Conservation (phyloP, 2,113 vertebrate genomes). For the Gopherus evgoodei region DNA sequence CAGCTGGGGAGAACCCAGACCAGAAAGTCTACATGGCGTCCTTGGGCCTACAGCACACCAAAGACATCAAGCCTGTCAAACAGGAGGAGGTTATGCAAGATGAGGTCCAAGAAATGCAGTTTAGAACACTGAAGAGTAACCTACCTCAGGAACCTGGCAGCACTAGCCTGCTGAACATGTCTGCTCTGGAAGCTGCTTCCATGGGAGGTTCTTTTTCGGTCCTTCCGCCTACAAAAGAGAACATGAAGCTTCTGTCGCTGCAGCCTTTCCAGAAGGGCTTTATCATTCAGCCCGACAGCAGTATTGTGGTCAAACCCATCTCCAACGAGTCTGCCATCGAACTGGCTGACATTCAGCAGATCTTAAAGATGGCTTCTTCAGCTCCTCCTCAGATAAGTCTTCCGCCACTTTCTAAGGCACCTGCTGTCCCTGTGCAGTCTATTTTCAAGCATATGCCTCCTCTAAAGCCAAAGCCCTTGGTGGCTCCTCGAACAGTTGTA, state of each 20-base stretch:
- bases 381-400: conserved; percentile 90
- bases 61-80: conserved; percentile 81
- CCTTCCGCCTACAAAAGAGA: conserved; percentile 85
- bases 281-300: conserved; percentile 91
- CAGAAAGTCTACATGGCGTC: conserved; percentile 89
- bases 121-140: conserved; percentile 88
- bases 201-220: conserved; percentile 83
- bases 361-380: conserved; percentile 92
- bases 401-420: conserved; percentile 89
- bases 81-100: conserved; percentile 83
- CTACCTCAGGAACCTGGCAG: conserved; percentile 91
- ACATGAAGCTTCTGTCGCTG: conserved; percentile 88
- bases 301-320: conserved; percentile 86
- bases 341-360: conserved; percentile 96
- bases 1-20: conserved; percentile 54
- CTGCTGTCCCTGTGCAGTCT: conserved; percentile 81
- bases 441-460: conserved; percentile 91
- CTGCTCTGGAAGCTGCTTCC: conserved; percentile 85
- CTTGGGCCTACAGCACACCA: conserved; percentile 90
- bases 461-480: conserved; percentile 94
- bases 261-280: conserved; percentile 94
- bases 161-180: conserved; percentile 82
- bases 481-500: conserved; percentile 89
- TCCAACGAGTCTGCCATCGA: conserved; percentile 85
- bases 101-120: conserved; percentile 89